Conservation (phyloP, 64 coral and sea anemone genomes). For the Catalaphyllia jardinei region DNA sequence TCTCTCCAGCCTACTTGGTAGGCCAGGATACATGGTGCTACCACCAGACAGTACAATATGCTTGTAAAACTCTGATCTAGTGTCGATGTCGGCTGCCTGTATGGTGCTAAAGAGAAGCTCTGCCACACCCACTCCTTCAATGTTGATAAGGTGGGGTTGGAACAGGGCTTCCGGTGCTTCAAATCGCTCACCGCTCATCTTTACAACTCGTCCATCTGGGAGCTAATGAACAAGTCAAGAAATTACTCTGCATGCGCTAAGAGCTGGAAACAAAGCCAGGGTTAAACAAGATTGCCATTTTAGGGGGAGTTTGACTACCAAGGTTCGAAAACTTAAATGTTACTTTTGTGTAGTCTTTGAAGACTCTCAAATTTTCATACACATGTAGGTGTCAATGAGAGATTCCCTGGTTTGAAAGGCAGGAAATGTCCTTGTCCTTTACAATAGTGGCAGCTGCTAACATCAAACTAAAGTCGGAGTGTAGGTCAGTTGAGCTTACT, state of each 20-base stretch:
- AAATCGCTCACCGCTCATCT: conserved; percentile 97
- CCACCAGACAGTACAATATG: conserved; percentile 98
- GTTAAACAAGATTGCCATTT: too few relatives aligned
- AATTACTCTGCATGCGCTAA: neutral
- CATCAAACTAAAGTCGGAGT: too few relatives aligned
- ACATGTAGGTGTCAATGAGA: too few relatives aligned
- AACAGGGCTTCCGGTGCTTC: conserved; percentile 97
- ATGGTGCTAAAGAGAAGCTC: conserved; percentile 98
- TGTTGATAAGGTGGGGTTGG: conserved; percentile 95
- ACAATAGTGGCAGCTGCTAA: too few relatives aligned
- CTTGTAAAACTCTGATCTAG: conserved; percentile 95
- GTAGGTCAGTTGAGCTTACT: too few relatives aligned
- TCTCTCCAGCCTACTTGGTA: conserved; percentile 91
- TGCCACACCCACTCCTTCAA: conserved; percentile 96
- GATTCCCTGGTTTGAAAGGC: too few relatives aligned
- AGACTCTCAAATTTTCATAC: too few relatives aligned
- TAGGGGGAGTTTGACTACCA: too few relatives aligned
- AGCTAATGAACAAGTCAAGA: conserved; percentile 38
- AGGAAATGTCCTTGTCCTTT: too few relatives aligned
- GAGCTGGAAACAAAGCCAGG: neutral
- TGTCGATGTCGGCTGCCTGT: conserved; percentile 96
- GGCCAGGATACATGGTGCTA: conserved; percentile 95
- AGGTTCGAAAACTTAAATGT: too few relatives aligned
- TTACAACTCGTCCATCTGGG: conserved; percentile 96
- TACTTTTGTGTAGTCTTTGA: too few relatives aligned